These are phyloP conservation scores for Trissolcus brochymenae DNA, from an alignment of 2,888 invertebrate species.

Conservation along the genomic window DNA sequence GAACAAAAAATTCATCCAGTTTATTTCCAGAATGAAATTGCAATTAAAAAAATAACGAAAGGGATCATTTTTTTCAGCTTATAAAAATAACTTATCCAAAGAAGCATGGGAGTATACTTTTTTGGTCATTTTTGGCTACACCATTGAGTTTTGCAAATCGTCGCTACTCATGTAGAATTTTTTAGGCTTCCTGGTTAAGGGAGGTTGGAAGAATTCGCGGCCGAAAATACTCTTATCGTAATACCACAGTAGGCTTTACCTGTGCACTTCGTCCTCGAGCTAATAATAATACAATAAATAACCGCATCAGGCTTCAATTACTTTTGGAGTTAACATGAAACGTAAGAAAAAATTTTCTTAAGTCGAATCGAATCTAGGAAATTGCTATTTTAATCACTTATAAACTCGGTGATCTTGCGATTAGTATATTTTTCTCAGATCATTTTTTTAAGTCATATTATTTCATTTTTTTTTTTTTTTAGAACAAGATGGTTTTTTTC, in stretches of 20 bases:
- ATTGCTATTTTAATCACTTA: too few species aligned
- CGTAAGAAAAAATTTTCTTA: too few species aligned
- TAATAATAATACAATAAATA: slow-evolving; percentile 51
- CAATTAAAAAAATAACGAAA: not conserved
- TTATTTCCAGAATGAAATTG: too few species aligned
- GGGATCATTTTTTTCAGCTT: not conserved
- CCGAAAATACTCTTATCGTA: slow-evolving; percentile 58
- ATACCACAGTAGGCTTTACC: slow-evolving; percentile 53
- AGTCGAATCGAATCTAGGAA: too few species aligned
- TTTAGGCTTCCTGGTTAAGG: slow-evolving; percentile 57
- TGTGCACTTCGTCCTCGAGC: slow-evolving; percentile 26
- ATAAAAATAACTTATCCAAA: slow-evolving; percentile 14
- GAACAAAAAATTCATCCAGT: not conserved
- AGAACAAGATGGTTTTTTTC: too few species aligned
- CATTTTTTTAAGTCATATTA: too few species aligned
- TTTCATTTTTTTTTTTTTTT: too few species aligned
- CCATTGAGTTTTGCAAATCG: slow-evolving; percentile 39
- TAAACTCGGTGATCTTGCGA: too few species aligned
- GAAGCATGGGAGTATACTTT: slow-evolving; percentile 19
- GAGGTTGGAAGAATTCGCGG: slow-evolving; percentile 47
- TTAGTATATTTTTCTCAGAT: too few species aligned
- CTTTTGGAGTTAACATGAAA: slow-evolving; percentile 1
- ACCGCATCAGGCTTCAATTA: slow-evolving; percentile 31
- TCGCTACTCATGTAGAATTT: slow-evolving; percentile 45
- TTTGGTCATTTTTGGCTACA: slow-evolving; percentile 42